These are phyloP conservation scores for Corynorhinus townsendii DNA, from an alignment of 2,113 vertebrate species.

Conservation along the genomic window DNA sequence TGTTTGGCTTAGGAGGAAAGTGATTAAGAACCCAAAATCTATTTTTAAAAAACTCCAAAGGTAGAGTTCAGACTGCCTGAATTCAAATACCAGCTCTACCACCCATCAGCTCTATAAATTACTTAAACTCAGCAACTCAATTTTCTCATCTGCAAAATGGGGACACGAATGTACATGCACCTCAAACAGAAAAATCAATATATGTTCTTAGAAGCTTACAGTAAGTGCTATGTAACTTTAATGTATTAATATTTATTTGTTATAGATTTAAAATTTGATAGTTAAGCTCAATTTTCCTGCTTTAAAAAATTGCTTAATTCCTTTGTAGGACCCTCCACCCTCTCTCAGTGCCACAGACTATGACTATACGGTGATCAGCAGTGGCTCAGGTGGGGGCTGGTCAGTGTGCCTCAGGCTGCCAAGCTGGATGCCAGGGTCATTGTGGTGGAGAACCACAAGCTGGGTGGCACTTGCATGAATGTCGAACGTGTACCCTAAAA, in stretches of 20 bases:
- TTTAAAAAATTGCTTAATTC: neutral
- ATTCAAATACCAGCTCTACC: neutral
- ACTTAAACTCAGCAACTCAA: neutral
- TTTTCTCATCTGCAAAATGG: neutral
- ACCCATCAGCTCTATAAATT: neutral
- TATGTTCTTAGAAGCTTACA: neutral
- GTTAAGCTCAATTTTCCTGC: neutral
- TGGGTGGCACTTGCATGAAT: neutral
- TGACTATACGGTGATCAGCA: neutral
- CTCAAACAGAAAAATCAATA: neutral
- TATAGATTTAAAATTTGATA: neutral
- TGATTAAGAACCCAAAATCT: neutral
- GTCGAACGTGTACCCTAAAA: conserved; percentile 53
- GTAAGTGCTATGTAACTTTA: neutral
- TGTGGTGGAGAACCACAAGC: neutral
- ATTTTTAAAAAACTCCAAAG: neutral
- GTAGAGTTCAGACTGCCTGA: neutral
- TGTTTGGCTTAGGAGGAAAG: neutral
- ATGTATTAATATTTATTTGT: neutral
- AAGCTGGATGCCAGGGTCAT: neutral
- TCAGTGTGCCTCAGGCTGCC: neutral
- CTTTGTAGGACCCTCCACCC: neutral
- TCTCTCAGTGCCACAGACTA: neutral
- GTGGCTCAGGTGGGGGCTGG: neutral
- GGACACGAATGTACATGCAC: neutral